Percentiles rank a stretch among this genome's conserved stretches.
Conservation (phyloP, 2,797 vertebrate species). For the Epinephelus awoara region DNA sequence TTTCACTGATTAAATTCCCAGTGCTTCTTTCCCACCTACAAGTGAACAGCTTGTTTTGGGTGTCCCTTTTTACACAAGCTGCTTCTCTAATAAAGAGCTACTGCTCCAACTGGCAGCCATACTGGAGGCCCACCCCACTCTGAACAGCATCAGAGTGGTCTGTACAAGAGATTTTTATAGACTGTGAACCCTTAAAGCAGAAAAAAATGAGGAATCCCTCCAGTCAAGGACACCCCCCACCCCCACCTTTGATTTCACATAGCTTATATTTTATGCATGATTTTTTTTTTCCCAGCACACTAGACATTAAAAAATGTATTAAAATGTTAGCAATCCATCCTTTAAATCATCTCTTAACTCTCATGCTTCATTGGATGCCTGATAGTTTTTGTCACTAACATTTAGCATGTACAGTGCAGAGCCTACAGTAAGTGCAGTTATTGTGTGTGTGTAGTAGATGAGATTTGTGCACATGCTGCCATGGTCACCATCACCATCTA, state of each 20-base stretch:
- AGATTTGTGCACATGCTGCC: slow-evolving; percentile 35
- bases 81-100: slow-evolving; percentile 40
- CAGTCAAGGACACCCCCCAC: background rate
- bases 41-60: slow-evolving; percentile 34
- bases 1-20: slow-evolving; percentile 21
- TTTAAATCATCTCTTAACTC: background rate
- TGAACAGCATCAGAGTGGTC: slow-evolving; percentile 15
- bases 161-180: slow-evolving; percentile 11
- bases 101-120: slow-evolving; percentile 38
- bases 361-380: slow-evolving; percentile 37
- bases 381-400: slow-evolving; percentile 27
- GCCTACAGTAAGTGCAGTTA: slow-evolving; percentile 36
- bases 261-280: slow-evolving; percentile 41
- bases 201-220: slow-evolving; percentile 22
- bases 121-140: background rate
- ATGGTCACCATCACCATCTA: slow-evolving; percentile 2
- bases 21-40: slow-evolving; percentile 10
- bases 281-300: background rate
- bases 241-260: slow-evolving; percentile 28
- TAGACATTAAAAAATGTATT: slow-evolving; percentile 18
- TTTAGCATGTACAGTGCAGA: slow-evolving; percentile 37
- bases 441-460: slow-evolving; percentile 1
- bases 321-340: slow-evolving; percentile 34
- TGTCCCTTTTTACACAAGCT: slow-evolving; percentile 20
- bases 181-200: slow-evolving; percentile 10